Base-by-base conservation (phyloP, 2,888 invertebrate species). In the Mythimna ferrago region DNA sequence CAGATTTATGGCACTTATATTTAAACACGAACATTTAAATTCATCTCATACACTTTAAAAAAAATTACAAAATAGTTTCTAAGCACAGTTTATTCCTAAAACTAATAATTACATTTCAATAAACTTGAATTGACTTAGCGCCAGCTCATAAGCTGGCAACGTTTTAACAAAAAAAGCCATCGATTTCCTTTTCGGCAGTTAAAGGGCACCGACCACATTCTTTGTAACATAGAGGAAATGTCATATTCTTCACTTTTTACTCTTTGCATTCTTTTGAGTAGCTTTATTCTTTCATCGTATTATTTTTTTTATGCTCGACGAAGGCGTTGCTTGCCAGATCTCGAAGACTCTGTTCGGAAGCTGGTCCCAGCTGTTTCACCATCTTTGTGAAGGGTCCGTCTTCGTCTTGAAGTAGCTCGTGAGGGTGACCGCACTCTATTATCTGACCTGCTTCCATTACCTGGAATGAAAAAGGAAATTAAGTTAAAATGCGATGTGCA, bases 361-460 rank as follows among this genome's bases (percentile, higher is more conserved):
- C 94, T 4, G 92, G 71, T 2, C 97, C 97, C 0, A 97, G 96
- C 87, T 98, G 97, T 57, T 97, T 91, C 21, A 97, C 97, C 97
- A 98, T 97, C 71, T 94, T 94, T 38, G 96, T 96, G 86, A 98
- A 97, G 74, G 95, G 90, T 0, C 97, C 97, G 4, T 96, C 93
- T 58, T 94, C 92, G 64, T 97, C 95, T 80, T 97, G 95, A n/a
- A 97, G 91, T 19, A 98, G 89, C 66, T 96, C 93, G 88, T 97
- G 96, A 0, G 98, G 98, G 81, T 97, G 97, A 76, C 98, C 98
- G 86, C 97, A 98, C 93, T 98, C 98, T 68, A 96, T 92, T 78
- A 97, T 95, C 74, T 92, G 91, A 0, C 97, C 98, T 2, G 97
- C 97, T 87, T 97, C 97, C 93, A 97, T 96, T 4, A 96, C 96